A percentile compares a stretch with the other conserved stretches of the same genome.
These are phyloP conservation scores for Mus minutoides DNA, from an alignment of 2,797 vertebrate species.

Conservation along the genomic window DNA sequence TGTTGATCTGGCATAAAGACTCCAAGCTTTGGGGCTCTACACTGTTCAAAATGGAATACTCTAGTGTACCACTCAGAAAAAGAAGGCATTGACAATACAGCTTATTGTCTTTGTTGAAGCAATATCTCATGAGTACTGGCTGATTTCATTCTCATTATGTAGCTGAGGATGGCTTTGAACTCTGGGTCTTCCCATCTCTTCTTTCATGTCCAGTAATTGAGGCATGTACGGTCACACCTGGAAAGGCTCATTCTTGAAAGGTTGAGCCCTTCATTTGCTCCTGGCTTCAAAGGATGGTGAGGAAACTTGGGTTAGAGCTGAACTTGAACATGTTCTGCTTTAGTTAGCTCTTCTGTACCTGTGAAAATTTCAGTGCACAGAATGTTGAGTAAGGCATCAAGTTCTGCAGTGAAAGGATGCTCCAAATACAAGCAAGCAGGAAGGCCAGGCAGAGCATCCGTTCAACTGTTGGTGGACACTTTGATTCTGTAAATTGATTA, in stretches of 20 bases:
- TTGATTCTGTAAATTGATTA: background rate
- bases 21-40: background rate
- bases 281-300: background rate
- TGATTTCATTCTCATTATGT: background rate
- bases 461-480: background rate
- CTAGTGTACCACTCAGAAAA: background rate
- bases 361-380: background rate
- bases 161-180: background rate
- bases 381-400: background rate
- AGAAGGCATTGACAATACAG: background rate
- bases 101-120: background rate
- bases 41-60: background rate
- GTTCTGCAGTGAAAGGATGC: background rate
- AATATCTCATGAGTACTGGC: background rate
- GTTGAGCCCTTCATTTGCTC: conserved; percentile 25
- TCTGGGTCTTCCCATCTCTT: background rate
- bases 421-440: background rate
- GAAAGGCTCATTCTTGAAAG: background rate
- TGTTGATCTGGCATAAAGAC: background rate
- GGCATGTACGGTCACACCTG: too few species aligned
- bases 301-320: background rate
- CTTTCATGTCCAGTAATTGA: background rate
- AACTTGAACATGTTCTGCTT: background rate
- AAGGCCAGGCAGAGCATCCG: background rate
- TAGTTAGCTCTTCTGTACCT: background rate